Evolutionary conservation across 2,888 invertebrate genomes (phyloP).

Genomic region (Hecatera dysodea): DNA sequence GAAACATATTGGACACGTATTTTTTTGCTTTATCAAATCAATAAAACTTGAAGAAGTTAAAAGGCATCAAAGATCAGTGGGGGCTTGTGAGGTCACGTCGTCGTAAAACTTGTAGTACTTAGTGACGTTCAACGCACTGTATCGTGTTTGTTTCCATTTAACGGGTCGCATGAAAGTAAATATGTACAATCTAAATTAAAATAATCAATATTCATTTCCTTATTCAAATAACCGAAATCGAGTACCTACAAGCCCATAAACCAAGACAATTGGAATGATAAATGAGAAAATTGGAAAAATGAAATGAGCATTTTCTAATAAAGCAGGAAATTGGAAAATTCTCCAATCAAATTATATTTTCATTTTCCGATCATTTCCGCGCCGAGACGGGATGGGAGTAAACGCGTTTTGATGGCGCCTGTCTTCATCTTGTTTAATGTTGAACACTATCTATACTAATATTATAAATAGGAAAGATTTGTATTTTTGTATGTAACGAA

Average conservation of each 20-base stretch:
- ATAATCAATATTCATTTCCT: conserved; percentile 10
- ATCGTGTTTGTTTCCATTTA: conserved; percentile 11
- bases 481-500: too few relatives aligned
- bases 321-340: conserved; percentile 58
- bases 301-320: conserved; percentile 41
- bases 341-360: conserved; percentile 50
- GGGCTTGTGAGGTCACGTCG: too few relatives aligned
- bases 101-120: too few relatives aligned
- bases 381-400: not conserved
- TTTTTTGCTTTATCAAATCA: too few relatives aligned
- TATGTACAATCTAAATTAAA: conserved; percentile 3
- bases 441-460: too few relatives aligned
- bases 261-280: conserved; percentile 17
- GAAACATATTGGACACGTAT: too few relatives aligned
- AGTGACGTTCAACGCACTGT: too few relatives aligned
- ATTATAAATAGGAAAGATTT: too few relatives aligned
- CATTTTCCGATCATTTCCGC: conserved; percentile 53
- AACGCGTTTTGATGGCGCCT: conserved; percentile 1
- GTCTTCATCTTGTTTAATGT: not conserved
- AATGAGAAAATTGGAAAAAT: conserved; percentile 47
- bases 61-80: too few relatives aligned
- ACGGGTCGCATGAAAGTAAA: not conserved
- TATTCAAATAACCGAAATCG: conserved; percentile 23
- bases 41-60: too few relatives aligned
- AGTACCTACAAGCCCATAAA: conserved; percentile 22